Evolutionary conservation across 1,140 invertebrate species (phyloP).

Genomic region (Laupala kohalensis): DNA sequence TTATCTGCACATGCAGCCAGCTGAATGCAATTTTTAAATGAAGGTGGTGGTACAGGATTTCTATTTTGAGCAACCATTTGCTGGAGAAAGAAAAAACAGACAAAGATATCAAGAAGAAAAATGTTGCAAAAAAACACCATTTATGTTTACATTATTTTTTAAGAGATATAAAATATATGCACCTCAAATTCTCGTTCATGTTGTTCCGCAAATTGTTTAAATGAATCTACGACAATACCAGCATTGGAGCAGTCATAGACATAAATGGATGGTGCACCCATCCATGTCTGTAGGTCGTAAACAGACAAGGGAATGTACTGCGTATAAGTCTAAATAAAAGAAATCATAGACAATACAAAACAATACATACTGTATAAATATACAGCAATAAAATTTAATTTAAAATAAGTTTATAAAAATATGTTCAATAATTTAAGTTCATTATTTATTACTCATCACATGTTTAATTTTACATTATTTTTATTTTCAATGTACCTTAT

Average conservation of each 20-base stretch:
- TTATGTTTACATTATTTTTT: not conserved
- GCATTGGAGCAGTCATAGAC: conserved; percentile 99
- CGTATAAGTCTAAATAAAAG: conserved; percentile 67
- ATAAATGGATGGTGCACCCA: conserved; percentile 97
- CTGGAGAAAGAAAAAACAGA: conserved; percentile 10
- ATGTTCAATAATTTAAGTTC: too few species aligned
- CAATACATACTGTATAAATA: too few species aligned
- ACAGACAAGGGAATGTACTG: conserved; percentile 98
- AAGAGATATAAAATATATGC: conserved; percentile 12
- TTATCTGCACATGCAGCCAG: conserved; percentile 84
- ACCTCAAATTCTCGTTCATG: conserved; percentile 80
- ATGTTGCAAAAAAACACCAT: not conserved
- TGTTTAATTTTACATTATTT: too few species aligned
- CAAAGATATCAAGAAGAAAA: not conserved
- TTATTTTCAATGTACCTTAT: too few species aligned
- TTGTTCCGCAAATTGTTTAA: conserved; percentile 82
- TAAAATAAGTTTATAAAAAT: too few species aligned
- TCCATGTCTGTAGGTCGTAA: conserved; percentile 97
- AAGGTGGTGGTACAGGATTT: conserved; percentile 27
- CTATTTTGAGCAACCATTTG: conserved; percentile 13
- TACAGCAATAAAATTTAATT: too few species aligned
- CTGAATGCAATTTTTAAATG: conserved; percentile 87
- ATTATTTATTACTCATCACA: too few species aligned
- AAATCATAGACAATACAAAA: too few species aligned
- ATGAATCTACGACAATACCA: conserved; percentile 87